Evolutionary conservation across 2,797 vertebrate species (phyloP).

Genomic region (Centroberyx gerrardi): DNA sequence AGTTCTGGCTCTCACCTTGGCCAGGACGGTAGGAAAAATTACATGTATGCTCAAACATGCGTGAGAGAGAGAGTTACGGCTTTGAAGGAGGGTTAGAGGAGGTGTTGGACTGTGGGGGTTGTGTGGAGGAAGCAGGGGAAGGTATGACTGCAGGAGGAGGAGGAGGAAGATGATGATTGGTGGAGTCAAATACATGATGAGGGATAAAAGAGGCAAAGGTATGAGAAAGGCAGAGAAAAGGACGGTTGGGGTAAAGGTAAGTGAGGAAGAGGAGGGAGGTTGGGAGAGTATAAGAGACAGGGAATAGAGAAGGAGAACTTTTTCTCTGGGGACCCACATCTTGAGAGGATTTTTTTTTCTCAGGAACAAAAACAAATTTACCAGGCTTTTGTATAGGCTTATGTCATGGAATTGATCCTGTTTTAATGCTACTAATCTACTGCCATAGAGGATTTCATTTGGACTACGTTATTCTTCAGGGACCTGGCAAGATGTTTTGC

Average conservation of each 20-base stretch:
- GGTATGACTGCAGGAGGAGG: conserved; percentile 3
- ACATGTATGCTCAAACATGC: conserved; percentile 39
- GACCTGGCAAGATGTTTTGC: conserved; percentile 14
- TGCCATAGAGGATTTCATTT: conserved; percentile 34
- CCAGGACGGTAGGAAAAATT: conserved; percentile 36
- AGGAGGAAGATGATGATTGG: conserved; percentile 6
- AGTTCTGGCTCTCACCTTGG: conserved; percentile 23
- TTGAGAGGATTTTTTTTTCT: neutral
- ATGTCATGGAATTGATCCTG: conserved; percentile 42
- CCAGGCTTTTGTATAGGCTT: conserved; percentile 6
- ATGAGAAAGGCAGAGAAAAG: conserved; percentile 6
- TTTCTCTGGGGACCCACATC: neutral
- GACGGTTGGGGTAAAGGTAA: neutral
- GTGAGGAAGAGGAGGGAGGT: neutral
- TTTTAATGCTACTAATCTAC: conserved; percentile 18
- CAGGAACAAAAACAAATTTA: conserved; percentile 6
- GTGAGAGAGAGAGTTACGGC: conserved; percentile 3
- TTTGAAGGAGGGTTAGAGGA: conserved; percentile 20
- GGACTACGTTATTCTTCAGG: conserved; percentile 3
- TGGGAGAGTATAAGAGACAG: neutral
- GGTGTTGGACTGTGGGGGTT: conserved; percentile 14
- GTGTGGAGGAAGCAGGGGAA: conserved; percentile 53
- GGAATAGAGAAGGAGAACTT: too few species aligned
- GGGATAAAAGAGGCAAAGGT: conserved; percentile 32
- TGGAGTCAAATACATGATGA: conserved; percentile 18